These are phyloP conservation scores for Lepus timidus DNA, from an alignment of 2,113 vertebrate genomes.

Conservation along the genomic window DNA sequence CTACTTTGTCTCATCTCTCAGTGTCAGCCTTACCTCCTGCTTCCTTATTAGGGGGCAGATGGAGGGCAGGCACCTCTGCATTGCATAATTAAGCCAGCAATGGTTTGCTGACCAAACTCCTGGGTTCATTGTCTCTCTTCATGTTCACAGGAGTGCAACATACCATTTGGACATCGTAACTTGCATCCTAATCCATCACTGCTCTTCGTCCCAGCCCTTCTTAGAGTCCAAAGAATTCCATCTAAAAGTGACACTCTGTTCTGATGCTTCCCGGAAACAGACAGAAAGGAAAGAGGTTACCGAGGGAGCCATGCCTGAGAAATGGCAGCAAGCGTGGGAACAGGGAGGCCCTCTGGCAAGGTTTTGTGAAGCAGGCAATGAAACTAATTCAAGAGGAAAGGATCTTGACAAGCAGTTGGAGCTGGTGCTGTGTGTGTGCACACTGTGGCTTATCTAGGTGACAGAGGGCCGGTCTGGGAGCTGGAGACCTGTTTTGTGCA, in stretches of 20 bases:
- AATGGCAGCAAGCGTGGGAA: not conserved
- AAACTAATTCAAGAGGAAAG: slow-evolving; percentile 1
- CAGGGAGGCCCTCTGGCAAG: slow-evolving; percentile 27
- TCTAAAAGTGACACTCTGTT: not conserved
- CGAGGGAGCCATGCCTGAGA: not conserved
- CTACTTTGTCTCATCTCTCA: not conserved
- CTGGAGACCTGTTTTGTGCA: slow-evolving; percentile 13
- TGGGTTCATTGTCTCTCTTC: not conserved
- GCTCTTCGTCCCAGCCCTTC: not conserved
- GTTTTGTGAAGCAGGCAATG: not conserved
- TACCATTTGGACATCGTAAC: not conserved
- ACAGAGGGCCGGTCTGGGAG: slow-evolving; percentile 19
- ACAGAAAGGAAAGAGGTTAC: not conserved
- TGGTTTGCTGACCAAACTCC: not conserved
- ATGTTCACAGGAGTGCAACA: not conserved
- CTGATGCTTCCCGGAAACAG: not conserved
- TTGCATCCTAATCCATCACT: not conserved
- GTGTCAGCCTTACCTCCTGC: not conserved
- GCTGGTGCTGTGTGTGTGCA: not conserved
- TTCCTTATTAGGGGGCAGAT: not conserved
- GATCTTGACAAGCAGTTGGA: not conserved
- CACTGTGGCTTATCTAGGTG: slow-evolving; percentile 19
- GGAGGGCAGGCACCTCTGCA: not conserved
- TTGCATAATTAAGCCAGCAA: not conserved
- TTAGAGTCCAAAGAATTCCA: not conserved